phyloP scores from a whole-genome alignment of 2,888 invertebrate species.

The Ischnus inquisitorius region DNA sequence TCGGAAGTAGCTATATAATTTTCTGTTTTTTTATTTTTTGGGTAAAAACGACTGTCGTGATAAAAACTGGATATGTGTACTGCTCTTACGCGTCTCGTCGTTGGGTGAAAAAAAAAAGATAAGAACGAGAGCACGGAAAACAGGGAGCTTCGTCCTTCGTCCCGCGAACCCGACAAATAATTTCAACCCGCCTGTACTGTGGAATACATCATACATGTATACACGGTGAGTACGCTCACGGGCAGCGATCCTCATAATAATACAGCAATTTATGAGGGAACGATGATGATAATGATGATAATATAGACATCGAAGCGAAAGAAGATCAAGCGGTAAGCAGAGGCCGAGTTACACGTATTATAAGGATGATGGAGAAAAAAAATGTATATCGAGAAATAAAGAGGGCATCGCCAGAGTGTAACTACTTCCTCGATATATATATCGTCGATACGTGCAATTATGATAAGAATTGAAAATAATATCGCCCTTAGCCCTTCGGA shows the following conservation, averaged over 20 bases:
- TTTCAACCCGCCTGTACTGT: constrained; percentile 36
- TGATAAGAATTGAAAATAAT: constrained; percentile 44
- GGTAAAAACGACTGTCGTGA: not conserved
- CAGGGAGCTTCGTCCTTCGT: constrained; percentile 32
- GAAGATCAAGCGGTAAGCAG: constrained; percentile 31
- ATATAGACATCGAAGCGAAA: constrained; percentile 59
- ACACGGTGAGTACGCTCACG: constrained; percentile 25
- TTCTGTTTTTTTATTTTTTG: too few species aligned
- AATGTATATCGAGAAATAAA: constrained; percentile 28
- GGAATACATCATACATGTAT: constrained; percentile 37
- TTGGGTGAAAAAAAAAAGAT: not conserved
- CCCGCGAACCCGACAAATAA: constrained; percentile 60
- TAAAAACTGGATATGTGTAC: constrained; percentile 39
- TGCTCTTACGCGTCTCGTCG: constrained; percentile 41
- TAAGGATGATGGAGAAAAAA: constrained; percentile 16
- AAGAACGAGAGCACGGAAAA: constrained; percentile 26
- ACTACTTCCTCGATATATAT: constrained; percentile 34
- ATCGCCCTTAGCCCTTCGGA: constrained; percentile 1
- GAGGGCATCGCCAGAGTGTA: constrained; percentile 49
- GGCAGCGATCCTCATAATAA: constrained; percentile 59
- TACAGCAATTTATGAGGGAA: constrained; percentile 61
- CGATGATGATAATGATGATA: constrained; percentile 66
- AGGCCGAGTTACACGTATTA: constrained; percentile 16
- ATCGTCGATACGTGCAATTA: constrained; percentile 25
- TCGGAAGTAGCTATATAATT: too few species aligned